These are phyloP conservation scores for Perognathus longimembris DNA, from an alignment of 2,113 vertebrate species.

Conservation along the genomic window DNA sequence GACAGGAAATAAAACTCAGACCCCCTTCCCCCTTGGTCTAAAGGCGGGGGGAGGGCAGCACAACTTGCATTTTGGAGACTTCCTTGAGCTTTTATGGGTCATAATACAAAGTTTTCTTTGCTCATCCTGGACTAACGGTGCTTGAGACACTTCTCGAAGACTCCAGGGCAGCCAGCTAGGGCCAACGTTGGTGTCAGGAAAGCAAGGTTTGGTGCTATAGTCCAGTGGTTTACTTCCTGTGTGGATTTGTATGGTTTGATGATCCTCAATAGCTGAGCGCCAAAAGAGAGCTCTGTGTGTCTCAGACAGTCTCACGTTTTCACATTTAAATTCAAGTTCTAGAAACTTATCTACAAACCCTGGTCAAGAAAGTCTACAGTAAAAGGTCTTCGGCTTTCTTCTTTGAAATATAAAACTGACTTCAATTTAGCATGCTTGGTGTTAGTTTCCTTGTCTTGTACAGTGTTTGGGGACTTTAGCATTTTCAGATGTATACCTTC, in stretches of 20 bases:
- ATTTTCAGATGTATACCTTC: constrained; percentile 36
- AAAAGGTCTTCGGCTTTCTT: constrained; percentile 11
- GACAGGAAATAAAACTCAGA: not conserved
- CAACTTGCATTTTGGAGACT: not conserved
- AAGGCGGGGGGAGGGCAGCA: not conserved
- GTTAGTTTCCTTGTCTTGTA: not conserved
- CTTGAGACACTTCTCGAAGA: not conserved
- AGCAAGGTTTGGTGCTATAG: not conserved
- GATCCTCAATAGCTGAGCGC: not conserved
- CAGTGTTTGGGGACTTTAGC: not conserved
- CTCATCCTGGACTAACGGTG: not conserved
- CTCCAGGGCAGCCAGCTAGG: not conserved
- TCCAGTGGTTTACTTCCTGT: not conserved
- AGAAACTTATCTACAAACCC: not conserved
- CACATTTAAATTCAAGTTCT: not conserved
- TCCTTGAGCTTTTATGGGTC: not conserved
- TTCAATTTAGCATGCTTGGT: not conserved
- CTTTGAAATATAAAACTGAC: constrained; percentile 44
- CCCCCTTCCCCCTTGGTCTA: not conserved
- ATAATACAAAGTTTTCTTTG: not conserved
- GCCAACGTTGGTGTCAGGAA: not conserved
- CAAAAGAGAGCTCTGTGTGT: not conserved
- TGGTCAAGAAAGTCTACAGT: not conserved
- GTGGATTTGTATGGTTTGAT: not conserved
- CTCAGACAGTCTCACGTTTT: not conserved